Conservation (phyloP, 2,113 vertebrate genomes). For the Halcyon senegalensis region DNA sequence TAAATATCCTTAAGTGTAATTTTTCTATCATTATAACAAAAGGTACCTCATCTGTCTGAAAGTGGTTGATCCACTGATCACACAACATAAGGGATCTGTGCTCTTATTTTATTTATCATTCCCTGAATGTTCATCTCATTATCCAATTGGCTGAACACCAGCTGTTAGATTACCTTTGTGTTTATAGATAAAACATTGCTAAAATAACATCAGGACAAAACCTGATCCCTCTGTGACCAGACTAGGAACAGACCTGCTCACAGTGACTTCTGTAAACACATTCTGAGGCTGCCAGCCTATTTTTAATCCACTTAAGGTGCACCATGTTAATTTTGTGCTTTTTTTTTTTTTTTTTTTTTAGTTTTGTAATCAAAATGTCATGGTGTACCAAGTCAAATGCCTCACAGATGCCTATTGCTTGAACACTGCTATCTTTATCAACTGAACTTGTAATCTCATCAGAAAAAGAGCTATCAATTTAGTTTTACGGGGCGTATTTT, state of each 20-base stretch:
- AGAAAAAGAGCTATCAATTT: background rate
- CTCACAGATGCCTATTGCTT: background rate
- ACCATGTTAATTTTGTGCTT: background rate
- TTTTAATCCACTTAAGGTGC: conserved; percentile 23
- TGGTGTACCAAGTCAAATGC: background rate
- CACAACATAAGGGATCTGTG: background rate
- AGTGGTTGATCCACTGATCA: background rate
- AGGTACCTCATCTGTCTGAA: background rate
- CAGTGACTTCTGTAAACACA: background rate
- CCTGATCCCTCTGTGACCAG: background rate
- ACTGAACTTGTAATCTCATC: conserved; percentile 22
- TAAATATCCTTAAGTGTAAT: background rate
- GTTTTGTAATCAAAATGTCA: background rate
- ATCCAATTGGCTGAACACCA: background rate
- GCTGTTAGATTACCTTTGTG: background rate
- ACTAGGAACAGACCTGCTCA: background rate
- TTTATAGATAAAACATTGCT: background rate
- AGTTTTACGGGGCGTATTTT: conserved; percentile 6
- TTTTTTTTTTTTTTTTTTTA: background rate
- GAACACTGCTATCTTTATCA: background rate
- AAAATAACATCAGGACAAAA: background rate
- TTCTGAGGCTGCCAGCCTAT: background rate
- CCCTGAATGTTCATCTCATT: background rate
- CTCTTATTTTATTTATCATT: background rate
- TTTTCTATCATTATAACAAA: background rate